Conservation (phyloP, 2,113 vertebrate species). For the Syngnathus typhle region DNA sequence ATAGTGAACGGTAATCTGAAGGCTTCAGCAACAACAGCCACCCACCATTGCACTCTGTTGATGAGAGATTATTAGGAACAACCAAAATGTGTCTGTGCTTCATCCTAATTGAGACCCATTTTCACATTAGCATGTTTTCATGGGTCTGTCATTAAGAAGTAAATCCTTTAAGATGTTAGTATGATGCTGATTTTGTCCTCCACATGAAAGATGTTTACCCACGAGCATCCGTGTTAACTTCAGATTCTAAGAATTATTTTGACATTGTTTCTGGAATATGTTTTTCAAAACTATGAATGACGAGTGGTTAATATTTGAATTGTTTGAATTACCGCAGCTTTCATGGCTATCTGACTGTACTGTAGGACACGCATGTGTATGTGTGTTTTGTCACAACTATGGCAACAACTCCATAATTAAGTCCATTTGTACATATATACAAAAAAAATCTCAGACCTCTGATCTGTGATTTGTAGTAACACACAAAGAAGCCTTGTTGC, state of each 20-base stretch:
- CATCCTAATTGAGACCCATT: background rate
- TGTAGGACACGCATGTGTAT: constrained; percentile 1
- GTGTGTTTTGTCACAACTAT: constrained; percentile 9
- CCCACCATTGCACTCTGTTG: too few relatives aligned
- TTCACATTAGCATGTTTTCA: background rate
- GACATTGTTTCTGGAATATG: background rate
- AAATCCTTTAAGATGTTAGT: too few relatives aligned
- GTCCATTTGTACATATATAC: constrained; percentile 4
- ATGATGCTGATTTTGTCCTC: too few relatives aligned
- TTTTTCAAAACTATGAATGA: background rate
- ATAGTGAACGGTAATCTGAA: too few relatives aligned
- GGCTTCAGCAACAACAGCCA: too few relatives aligned
- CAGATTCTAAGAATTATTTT: background rate
- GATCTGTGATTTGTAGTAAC: constrained; percentile 20
- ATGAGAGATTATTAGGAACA: too few relatives aligned
- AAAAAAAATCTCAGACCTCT: background rate
- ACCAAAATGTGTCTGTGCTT: too few relatives aligned
- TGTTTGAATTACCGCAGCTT: background rate
- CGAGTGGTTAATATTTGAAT: background rate
- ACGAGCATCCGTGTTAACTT: background rate
- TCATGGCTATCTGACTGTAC: background rate
- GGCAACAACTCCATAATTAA: constrained; percentile 1
- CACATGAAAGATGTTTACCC: background rate
- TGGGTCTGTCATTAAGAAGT: too few relatives aligned
- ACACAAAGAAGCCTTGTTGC: constrained; percentile 8